Conservation (phyloP, 2,797 vertebrate genomes). For the Sebastes kiyomatsui region DNA sequence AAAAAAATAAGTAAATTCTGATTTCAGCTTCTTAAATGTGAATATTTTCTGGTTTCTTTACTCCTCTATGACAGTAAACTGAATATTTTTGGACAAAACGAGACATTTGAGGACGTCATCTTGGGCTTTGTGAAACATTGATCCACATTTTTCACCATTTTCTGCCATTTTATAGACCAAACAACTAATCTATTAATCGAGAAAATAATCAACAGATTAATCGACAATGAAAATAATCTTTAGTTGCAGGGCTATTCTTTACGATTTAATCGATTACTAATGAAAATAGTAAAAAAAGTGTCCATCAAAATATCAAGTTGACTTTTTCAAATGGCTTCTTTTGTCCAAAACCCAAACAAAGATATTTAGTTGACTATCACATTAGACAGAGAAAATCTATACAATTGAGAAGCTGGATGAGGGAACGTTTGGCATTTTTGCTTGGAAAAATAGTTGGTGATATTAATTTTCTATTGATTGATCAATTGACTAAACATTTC, state of each 20-base stretch:
- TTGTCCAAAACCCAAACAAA: not conserved
- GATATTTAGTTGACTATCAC: not conserved
- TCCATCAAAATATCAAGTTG: not conserved
- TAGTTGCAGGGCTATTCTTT: no score
- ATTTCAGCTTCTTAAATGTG: no score
- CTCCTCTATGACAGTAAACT: no score
- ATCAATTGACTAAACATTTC: not conserved
- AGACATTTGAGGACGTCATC: no score
- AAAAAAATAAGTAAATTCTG: no score
- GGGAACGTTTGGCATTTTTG: not conserved
- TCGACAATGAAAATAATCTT: no score
- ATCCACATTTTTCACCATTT: no score
- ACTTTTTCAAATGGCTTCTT: not conserved
- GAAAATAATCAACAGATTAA: no score
- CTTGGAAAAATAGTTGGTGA: not conserved
- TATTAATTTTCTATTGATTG: not conserved
- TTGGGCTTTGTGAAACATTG: no score
- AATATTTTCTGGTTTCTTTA: no score
- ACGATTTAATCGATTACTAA: not conserved
- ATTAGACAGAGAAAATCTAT: not conserved
- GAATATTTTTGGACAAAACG: rapidly evolving
- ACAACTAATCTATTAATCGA: no score
- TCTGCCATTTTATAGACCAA: no score
- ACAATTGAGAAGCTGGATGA: not conserved
- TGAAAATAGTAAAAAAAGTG: not conserved